These are phyloP conservation scores for Corythaeola cristata DNA, from an alignment of 2,113 vertebrate species.

Conservation along the genomic window DNA sequence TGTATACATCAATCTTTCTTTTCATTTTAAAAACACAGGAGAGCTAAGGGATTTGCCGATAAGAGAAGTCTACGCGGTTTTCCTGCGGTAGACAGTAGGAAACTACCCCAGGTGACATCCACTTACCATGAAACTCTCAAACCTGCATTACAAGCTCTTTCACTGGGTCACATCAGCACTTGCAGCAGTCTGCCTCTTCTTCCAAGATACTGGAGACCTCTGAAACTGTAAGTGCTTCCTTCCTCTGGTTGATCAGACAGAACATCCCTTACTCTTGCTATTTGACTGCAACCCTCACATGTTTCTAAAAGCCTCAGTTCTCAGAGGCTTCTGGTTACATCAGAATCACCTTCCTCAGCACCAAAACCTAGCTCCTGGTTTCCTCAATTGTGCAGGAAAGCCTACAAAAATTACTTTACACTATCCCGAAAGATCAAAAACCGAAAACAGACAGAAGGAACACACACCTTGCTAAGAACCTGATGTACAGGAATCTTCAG, in stretches of 20 bases:
- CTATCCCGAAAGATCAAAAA: not conserved
- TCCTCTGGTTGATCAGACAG: not conserved
- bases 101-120: not conserved
- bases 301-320: not conserved
- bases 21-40: not conserved
- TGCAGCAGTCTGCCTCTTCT: not conserved
- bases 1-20: not conserved
- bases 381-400: not conserved
- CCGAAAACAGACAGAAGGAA: not conserved
- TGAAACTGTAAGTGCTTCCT: not conserved
- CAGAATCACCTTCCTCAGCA: not conserved
- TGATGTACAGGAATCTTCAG: not conserved
- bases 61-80: not conserved
- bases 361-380: not conserved
- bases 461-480: not conserved
- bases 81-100: not conserved
- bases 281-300: not conserved
- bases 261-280: not conserved
- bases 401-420: not conserved
- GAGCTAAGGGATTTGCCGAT: not conserved
- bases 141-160: not conserved
- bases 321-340: not conserved
- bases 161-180: not conserved
- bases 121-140: not conserved
- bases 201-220: not conserved